Base-by-base conservation (phyloP, 2,113 vertebrate genomes). In the Vulpes vulpes region DNA sequence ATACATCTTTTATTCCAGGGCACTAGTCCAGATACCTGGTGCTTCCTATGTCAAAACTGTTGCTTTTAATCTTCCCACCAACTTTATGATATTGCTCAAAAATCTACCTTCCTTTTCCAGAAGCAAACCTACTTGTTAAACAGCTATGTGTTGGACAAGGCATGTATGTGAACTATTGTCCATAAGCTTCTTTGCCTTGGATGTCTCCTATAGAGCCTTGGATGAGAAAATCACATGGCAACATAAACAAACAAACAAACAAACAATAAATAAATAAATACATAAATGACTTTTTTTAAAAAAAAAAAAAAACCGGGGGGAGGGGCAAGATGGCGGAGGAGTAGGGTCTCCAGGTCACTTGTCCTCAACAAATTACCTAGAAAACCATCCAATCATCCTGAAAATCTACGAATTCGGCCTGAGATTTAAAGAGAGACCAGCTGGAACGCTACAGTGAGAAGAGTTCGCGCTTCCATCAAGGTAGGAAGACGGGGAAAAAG, bases 201-300 rank as follows among this genome's bases (percentile, higher is more conserved):
- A 60, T 55, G 27, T 73, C 11, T 95, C 16, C 8, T 49, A 19
- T 5, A 55, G 23, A 43, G 7, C 1, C 27, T 55, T 78, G 8
- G 35, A 16, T 69, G 23, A 78, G 59, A 91, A 67, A 59, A 67
- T 49, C 35, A 30, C 35, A 76, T 16, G 3, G 53, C 12, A 15
- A 27, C 5, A 11, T 15, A 49, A 74, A 49, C 5, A 49, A 74
- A 38, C 0, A 15, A 65, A 32, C 0, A 67, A n/a, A 30, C 0
- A 64, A 64, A 64, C 30, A 35, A 11, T 15, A 49, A 43, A 49
- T 14, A 49, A 74, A 38, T 0, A 15, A 65, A 32, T 0, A 67
- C 43, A 43, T 14, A 49, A 74, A 38, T 35, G 35, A 35, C 35
- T 35, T 35, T 35, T n/a, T n/a, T n/a, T n/a, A n/a, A n/a, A n/a